phyloP scores from a whole-genome alignment of 2,888 invertebrate species.

The Drosophila kanekoi region DNA sequence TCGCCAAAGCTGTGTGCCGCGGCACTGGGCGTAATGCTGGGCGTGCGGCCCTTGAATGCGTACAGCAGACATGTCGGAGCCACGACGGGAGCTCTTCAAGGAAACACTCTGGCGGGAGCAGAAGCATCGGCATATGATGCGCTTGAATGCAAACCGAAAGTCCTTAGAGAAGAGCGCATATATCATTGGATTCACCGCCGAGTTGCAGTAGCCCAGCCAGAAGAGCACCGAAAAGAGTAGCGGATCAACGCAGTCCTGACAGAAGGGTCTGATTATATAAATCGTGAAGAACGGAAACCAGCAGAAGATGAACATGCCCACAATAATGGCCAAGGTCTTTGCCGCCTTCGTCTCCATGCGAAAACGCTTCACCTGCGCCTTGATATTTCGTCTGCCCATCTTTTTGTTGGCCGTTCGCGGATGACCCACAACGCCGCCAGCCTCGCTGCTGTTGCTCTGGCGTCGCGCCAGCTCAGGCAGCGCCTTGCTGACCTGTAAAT shows the following conservation, averaged over 20 bases:
- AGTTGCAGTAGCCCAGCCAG: conserved; percentile 99
- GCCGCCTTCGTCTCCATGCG: conserved; percentile 98
- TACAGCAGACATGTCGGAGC: conserved; percentile 87
- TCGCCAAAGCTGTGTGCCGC: conserved; percentile 86
- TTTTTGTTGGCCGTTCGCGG: conserved; percentile 84
- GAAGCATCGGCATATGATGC: conserved; percentile 94
- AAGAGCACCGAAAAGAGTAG: conserved; percentile 96
- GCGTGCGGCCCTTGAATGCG: conserved; percentile 86
- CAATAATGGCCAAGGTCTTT: conserved; percentile 98
- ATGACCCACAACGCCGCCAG: conserved; percentile 44
- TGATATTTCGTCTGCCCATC: conserved; percentile 95
- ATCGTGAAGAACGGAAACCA: conserved; percentile 99
- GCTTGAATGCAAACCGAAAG: conserved; percentile 97
- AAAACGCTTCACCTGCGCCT: conserved; percentile 95
- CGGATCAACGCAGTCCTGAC: conserved; percentile 93
- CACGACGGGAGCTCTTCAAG: conserved; percentile 86
- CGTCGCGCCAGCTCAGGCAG: conserved; percentile 83
- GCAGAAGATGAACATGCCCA: conserved; percentile 98
- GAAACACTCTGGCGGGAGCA: conserved; percentile 86
- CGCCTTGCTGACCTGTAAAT: conserved; percentile 86
- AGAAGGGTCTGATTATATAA: conserved; percentile 95
- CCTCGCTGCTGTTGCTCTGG: conserved; percentile 79
- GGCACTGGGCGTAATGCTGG: conserved; percentile 87
- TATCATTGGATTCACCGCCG: conserved; percentile 97
- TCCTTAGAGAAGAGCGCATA: conserved; percentile 98